Evolutionary conservation across 1,140 invertebrate genomes (phyloP).

Genomic region (Tetragonula clypearis): DNA sequence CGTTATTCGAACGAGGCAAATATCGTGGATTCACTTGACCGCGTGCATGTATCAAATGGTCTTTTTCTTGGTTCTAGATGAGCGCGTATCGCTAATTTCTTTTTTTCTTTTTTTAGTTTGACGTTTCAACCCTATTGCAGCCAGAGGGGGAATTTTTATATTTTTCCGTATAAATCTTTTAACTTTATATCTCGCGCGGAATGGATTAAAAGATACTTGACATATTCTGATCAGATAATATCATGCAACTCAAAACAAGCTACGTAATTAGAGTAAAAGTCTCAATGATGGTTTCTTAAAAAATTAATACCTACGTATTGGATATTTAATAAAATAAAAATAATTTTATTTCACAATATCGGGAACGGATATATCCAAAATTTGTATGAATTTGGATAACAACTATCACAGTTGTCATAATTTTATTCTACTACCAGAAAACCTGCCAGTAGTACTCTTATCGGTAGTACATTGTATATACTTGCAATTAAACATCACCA

Average conservation of each 20-base stretch:
- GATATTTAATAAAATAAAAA: not conserved
- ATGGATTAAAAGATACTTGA: too few relatives aligned
- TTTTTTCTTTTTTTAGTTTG: not conserved
- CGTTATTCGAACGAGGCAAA: conserved; percentile 7
- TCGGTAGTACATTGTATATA: not conserved
- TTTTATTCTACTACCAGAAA: not conserved
- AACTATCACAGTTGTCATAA: not conserved
- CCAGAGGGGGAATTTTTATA: too few relatives aligned
- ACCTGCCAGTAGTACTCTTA: not conserved
- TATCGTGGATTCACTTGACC: not conserved
- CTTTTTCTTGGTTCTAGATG: not conserved
- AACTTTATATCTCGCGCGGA: too few relatives aligned
- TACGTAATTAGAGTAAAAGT: too few relatives aligned
- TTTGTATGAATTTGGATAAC: not conserved
- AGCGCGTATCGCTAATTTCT: not conserved
- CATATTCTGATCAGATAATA: too few relatives aligned
- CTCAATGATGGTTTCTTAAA: too few relatives aligned
- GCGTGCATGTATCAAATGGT: not conserved
- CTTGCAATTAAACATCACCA: not conserved
- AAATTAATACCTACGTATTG: not conserved
- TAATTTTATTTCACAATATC: not conserved
- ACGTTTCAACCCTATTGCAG: too few relatives aligned
- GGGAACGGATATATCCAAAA: not conserved
- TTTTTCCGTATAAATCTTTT: too few relatives aligned
- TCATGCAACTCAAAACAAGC: too few relatives aligned